Evolutionary conservation across 2,797 vertebrate genomes (phyloP).

Genomic region (Vireo griseus): DNA sequence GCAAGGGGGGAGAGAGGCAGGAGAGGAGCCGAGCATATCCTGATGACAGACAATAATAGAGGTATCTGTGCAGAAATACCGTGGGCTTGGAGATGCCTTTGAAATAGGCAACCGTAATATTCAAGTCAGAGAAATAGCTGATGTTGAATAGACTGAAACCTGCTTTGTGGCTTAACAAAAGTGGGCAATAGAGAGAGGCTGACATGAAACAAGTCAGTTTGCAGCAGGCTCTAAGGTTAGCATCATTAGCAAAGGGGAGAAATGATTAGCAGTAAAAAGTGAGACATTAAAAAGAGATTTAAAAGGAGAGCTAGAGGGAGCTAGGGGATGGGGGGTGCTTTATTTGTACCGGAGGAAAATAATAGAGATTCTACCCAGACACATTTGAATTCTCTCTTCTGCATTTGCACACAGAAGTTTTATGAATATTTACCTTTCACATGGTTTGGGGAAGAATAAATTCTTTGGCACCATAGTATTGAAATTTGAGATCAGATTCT

Average conservation of each 20-base stretch:
- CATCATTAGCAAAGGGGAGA: constrained; percentile 58
- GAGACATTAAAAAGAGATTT: constrained; percentile 63
- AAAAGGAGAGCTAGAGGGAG: constrained; percentile 37
- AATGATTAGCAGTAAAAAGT: constrained; percentile 70
- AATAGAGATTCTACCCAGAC: neutral
- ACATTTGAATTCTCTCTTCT: neutral
- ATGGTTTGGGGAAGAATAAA: constrained; percentile 4
- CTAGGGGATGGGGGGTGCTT: constrained; percentile 12
- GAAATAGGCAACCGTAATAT: constrained; percentile 35
- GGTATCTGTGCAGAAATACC: constrained; percentile 50
- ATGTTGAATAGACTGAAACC: constrained; percentile 43
- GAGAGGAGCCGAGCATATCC: neutral
- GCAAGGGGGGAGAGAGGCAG: neutral
- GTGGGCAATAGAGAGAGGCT: constrained; percentile 53
- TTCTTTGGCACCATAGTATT: neutral
- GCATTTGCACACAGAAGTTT: neutral
- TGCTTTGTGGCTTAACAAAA: constrained; percentile 65
- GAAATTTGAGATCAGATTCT: neutral
- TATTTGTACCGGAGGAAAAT: constrained; percentile 15
- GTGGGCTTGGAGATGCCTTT: constrained; percentile 68
- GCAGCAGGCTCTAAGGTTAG: constrained; percentile 59
- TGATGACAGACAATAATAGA: constrained; percentile 55
- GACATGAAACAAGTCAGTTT: constrained; percentile 52
- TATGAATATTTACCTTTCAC: constrained; percentile 59
- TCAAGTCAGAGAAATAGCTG: constrained; percentile 42